Evolutionary conservation across 2,888 invertebrate species (phyloP).

Genomic region (Rotaria sp.): DNA sequence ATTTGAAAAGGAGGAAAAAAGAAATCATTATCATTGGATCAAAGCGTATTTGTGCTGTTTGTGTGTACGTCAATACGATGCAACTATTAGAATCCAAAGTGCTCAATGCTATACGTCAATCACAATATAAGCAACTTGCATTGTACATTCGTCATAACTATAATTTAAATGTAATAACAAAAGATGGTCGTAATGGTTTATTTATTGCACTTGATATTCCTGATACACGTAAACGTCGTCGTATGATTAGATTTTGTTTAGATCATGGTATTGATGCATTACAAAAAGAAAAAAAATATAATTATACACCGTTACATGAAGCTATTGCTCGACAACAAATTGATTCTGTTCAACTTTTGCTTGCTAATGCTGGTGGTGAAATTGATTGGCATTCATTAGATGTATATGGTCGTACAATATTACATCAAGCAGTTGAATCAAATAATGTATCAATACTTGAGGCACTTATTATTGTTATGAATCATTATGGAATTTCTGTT

Average conservation of each 20-base stretch:
- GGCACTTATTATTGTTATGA: background rate
- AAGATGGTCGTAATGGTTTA: constrained; percentile 34
- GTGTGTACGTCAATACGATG: background rate
- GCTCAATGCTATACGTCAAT: constrained; percentile 34
- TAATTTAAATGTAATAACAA: constrained; percentile 36
- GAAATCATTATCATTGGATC: background rate
- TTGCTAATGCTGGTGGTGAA: constrained; percentile 27
- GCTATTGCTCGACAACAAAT: constrained; percentile 29
- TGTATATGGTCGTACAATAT: constrained; percentile 26
- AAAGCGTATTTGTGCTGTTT: background rate
- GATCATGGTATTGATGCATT: constrained; percentile 30
- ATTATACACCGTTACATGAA: constrained; percentile 28
- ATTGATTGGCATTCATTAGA: constrained; percentile 24
- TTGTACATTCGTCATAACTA: constrained; percentile 39
- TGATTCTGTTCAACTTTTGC: constrained; percentile 17
- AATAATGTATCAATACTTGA: constrained; percentile 33
- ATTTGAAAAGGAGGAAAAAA: background rate
- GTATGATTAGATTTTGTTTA: constrained; percentile 37
- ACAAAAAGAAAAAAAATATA: background rate
- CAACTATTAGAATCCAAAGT: constrained; percentile 10
- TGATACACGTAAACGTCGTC: constrained; percentile 27
- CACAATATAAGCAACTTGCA: constrained; percentile 34
- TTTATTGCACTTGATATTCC: constrained; percentile 31
- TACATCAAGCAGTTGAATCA: constrained; percentile 35
- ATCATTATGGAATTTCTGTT: constrained; percentile 33